Evolutionary conservation across 2,888 invertebrate genomes (phyloP), one percentile per base, ranked within the genome.

Genomic region (Crioceris asparagi): DNA sequence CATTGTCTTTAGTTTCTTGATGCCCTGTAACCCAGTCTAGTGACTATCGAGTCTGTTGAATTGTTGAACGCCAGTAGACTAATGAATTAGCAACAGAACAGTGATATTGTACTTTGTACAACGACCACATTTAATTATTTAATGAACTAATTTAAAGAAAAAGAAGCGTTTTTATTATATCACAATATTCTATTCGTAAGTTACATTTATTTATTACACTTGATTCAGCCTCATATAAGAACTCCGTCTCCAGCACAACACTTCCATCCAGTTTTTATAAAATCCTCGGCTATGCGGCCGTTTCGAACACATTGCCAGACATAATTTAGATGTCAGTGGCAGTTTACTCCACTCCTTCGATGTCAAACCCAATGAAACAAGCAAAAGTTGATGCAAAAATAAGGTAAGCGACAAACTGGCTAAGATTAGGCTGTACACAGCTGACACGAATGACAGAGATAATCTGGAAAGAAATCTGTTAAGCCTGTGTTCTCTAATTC

Each of bases 291-390:
- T 54, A 36, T 59, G 51, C 12, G 57, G 54, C 30, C 56, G 47
- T 15, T 46, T 48, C 21, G 47, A 46, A 17, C 45, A 52, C 14
- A 58, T 41, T 11, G 56, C 60, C 4, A 55, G 43, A 37, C 54
- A 55, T 32, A 56, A 44, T 47, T 57, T 59, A 4, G 47, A 43
- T 4, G 39, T 43, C 2, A 55, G 41, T 4, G 59, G 46, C 19
- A 59, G 43, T 32, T 56, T 57, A 30, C 59, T 60, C 65, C 68
- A 72, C 54, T 73, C 72, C 35, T 65, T 64, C 21, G 66, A 53
- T 1, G 70, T 71, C 40, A 69, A 53, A 5, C 71, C 72, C 25
- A 68, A 54, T 8, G 71, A 68, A 29, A 70, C 62, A 19, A 67
- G 50, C 46, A 64, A 57, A 14, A 61, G 41, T 47, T 61, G 59